phyloP scores from a whole-genome alignment of 2,113 vertebrate species.

The Rhegmatorhina hoffmannsi region DNA sequence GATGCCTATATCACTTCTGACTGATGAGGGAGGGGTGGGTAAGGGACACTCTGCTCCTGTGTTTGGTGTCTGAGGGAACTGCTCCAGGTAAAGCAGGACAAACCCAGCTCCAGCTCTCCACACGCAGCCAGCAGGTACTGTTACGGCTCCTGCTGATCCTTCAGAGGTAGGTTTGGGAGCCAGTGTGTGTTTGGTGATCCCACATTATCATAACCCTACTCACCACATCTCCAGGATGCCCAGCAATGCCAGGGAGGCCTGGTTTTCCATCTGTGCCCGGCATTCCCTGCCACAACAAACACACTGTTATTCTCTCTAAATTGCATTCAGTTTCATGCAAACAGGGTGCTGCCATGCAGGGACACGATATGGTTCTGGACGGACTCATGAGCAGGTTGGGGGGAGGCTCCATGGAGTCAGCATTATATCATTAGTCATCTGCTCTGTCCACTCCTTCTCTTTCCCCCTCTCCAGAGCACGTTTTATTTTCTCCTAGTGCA shows the following conservation, averaged over 20 bases:
- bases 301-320: not conserved
- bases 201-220: not conserved
- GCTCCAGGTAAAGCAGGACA: not conserved
- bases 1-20: not conserved
- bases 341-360: not conserved
- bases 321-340: not conserved
- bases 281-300: not conserved
- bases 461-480: not conserved
- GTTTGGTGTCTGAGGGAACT: not conserved
- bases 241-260: slow-evolving; percentile 45
- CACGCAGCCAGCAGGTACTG: fast-evolving
- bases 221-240: slow-evolving; percentile 7
- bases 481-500: not conserved
- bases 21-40: not conserved
- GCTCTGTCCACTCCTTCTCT: not conserved
- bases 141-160: not conserved
- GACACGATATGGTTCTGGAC: fast-evolving
- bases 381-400: not conserved
- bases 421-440: not conserved
- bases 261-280: not conserved
- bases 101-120: not conserved
- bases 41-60: not conserved
- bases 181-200: not conserved
- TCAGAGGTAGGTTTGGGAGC: not conserved
- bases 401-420: not conserved